Evolutionary conservation across 2,797 vertebrate species (phyloP).

Genomic region (Schizothorax lantsangensis): DNA sequence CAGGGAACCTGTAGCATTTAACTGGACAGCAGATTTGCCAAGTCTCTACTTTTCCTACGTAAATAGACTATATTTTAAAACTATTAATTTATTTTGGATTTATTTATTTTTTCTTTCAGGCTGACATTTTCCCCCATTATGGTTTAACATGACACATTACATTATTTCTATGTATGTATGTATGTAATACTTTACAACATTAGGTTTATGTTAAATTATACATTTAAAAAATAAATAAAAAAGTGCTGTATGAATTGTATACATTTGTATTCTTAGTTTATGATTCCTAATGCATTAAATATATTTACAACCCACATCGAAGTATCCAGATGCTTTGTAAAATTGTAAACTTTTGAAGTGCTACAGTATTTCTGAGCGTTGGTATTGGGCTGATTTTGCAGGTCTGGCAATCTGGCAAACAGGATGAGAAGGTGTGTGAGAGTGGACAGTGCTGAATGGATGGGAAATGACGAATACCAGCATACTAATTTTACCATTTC

Average conservation of each 20-base stretch:
- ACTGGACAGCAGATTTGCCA: not conserved
- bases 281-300: not conserved
- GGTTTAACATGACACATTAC: not conserved
- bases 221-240: not conserved
- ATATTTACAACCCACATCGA: not conserved
- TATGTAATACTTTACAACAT: not conserved
- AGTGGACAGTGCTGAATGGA: not conserved
- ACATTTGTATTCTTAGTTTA: not conserved
- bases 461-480: not conserved
- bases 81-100: not conserved
- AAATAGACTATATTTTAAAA: not conserved
- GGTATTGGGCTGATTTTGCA: not conserved
- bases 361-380: not conserved
- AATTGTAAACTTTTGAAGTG: not conserved
- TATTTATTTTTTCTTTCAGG: not conserved
- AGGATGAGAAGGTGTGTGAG: not conserved
- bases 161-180: not conserved
- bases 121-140: not conserved
- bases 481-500: not conserved
- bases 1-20: not conserved
- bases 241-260: not conserved
- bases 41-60: not conserved
- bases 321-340: not conserved
- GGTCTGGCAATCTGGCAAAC: not conserved
- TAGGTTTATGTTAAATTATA: not conserved